These are phyloP conservation scores for Zelostemma sp. DNA, from an alignment of 1,140 invertebrate species.

Conservation along the genomic window DNA sequence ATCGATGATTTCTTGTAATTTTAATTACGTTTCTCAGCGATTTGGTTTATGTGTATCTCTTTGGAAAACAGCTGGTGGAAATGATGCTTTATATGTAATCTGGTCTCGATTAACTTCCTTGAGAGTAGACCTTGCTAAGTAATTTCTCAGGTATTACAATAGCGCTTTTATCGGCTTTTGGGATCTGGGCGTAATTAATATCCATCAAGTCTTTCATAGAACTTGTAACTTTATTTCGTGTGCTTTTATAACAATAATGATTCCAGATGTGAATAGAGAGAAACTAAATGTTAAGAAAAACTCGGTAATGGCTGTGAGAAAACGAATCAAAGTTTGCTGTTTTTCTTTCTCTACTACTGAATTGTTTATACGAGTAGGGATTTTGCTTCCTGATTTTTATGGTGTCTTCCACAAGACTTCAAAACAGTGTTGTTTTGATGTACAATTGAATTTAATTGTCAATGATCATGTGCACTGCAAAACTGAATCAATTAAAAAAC, in stretches of 20 bases:
- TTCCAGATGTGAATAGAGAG: conserved; percentile 19
- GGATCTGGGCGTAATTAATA: conserved; percentile 32
- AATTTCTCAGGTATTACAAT: conserved; percentile 50
- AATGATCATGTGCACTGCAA: too few species aligned
- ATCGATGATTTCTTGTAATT: neutral
- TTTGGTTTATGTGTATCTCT: conserved; percentile 19
- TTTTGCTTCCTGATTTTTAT: too few species aligned
- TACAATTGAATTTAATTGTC: too few species aligned
- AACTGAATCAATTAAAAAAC: too few species aligned
- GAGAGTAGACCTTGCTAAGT: conserved; percentile 45
- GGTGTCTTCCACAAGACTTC: too few species aligned
- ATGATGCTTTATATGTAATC: conserved; percentile 41
- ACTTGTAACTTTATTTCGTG: conserved; percentile 40
- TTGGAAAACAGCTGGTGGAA: conserved; percentile 29
- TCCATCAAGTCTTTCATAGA: conserved; percentile 43
- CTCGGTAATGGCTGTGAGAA: conserved; percentile 20
- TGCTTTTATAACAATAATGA: conserved; percentile 36
- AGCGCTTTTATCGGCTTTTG: conserved; percentile 29
- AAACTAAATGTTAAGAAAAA: conserved; percentile 19
- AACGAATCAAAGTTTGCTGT: conserved; percentile 22
- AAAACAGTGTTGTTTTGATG: too few species aligned
- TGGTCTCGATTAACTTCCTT: conserved; percentile 48
- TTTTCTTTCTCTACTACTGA: too few species aligned
- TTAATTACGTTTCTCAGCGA: conserved; percentile 3
- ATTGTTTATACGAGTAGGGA: too few species aligned